Evolutionary conservation across 2,113 vertebrate species (phyloP).

Genomic region (Lathamus discolor): DNA sequence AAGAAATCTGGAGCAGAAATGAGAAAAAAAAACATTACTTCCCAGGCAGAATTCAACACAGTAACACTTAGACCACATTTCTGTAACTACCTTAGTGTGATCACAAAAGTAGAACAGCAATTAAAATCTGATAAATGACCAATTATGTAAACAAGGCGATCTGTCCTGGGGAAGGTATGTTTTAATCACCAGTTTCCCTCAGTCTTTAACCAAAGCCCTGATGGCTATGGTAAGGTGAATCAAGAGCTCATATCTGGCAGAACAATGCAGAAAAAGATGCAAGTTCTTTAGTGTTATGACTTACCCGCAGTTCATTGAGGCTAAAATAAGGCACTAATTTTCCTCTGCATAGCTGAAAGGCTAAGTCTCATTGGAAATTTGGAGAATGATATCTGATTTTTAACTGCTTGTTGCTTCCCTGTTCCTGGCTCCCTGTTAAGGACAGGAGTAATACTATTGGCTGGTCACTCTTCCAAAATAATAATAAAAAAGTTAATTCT

Average conservation of each 20-base stretch:
- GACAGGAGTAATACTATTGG: neutral
- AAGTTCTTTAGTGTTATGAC: neutral
- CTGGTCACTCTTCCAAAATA: neutral
- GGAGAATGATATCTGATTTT: neutral
- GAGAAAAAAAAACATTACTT: neutral
- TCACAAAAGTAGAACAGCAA: neutral
- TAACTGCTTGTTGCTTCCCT: neutral
- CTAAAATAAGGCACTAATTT: neutral
- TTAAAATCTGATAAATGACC: neutral
- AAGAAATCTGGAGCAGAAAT: neutral
- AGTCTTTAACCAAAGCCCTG: neutral
- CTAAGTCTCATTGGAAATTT: neutral
- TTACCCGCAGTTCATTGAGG: neutral
- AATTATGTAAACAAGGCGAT: neutral
- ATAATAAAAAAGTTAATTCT: constrained; percentile 46
- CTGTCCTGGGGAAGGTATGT: neutral
- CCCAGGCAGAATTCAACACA: neutral
- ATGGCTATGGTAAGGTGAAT: neutral
- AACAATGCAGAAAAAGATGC: neutral
- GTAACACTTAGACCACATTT: neutral
- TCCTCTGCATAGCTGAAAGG: neutral
- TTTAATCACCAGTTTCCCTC: neutral
- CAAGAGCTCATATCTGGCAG: neutral
- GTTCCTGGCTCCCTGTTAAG: neutral
- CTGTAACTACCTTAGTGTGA: neutral